phyloP scores from a whole-genome alignment of 2,797 vertebrate genomes.

The Ptychobarbus kaznakovi region DNA sequence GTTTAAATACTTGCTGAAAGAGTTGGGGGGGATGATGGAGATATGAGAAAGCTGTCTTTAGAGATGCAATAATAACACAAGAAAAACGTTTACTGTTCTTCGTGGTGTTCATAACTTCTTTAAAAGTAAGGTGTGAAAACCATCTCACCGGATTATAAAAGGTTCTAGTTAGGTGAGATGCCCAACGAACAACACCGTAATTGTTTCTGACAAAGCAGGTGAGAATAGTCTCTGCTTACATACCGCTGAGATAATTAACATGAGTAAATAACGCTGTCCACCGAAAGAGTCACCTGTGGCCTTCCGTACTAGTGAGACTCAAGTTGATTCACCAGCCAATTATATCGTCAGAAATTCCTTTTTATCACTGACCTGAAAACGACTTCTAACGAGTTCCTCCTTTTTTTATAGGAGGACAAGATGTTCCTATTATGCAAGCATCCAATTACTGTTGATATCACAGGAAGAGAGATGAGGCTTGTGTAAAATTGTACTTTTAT shows the following conservation, averaged over 20 bases:
- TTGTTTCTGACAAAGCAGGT: conserved; percentile 13
- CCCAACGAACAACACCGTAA: not conserved
- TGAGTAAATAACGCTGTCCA: conserved; percentile 7
- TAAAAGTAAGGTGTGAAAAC: not conserved
- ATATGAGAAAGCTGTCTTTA: not conserved
- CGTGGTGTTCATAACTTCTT: not conserved
- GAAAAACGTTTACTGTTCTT: not conserved
- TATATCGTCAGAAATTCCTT: conserved; percentile 10
- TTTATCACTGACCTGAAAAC: conserved; percentile 1
- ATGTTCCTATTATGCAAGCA: not conserved
- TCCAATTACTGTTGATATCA: conserved; percentile 3
- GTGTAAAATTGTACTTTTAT: not conserved
- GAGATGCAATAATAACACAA: not conserved
- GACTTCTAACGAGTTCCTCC: not conserved
- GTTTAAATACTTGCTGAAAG: conserved; percentile 10
- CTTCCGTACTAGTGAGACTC: not conserved
- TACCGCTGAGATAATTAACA: conserved; percentile 32
- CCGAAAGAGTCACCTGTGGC: conserved; percentile 5
- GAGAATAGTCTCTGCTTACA: conserved; percentile 6
- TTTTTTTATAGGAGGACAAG: conserved; percentile 3
- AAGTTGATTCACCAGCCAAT: conserved; percentile 8
- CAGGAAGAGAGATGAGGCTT: not conserved
- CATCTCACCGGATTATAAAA: not conserved
- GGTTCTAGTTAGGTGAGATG: conserved; percentile 1
- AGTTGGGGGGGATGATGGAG: not conserved